Evolutionary conservation across 2,888 invertebrate species (phyloP).

Genomic region (Helleia helle): DNA sequence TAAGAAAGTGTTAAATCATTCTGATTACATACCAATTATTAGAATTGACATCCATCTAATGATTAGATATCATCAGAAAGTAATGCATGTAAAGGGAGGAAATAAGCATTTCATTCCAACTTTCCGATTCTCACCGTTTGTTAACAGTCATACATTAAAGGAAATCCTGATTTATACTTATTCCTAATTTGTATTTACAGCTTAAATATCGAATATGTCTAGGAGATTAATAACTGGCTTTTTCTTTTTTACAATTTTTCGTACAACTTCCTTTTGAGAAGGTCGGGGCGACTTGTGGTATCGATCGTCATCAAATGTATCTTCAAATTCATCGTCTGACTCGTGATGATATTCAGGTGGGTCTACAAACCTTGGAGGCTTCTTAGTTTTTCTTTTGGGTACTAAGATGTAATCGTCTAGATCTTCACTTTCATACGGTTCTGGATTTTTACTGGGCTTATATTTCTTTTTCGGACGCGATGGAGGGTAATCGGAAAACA

Average conservation of each 20-base stretch:
- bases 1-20: no score
- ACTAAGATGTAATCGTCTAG: conserved; percentile 54
- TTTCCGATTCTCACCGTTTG: conserved; percentile 12
- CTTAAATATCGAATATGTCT: conserved; percentile 62
- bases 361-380: conserved; percentile 37
- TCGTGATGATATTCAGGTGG: conserved; percentile 41
- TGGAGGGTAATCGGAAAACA: conserved; percentile 42
- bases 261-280: conserved; percentile 42
- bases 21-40: no score
- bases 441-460: conserved; percentile 43
- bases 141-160: conserved; percentile 9
- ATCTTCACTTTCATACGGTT: conserved; percentile 39
- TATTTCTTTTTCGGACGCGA: conserved; percentile 48
- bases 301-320: conserved; percentile 40
- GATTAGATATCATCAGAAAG: no score
- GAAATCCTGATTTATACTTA: conserved; percentile 21
- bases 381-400: conserved; percentile 57
- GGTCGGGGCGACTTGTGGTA: conserved; percentile 34
- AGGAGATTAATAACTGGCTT: conserved; percentile 52
- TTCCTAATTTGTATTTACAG: conserved; percentile 45
- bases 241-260: conserved; percentile 55
- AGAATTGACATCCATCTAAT: no score
- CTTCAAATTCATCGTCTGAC: conserved; percentile 49
- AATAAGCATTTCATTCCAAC: background rate
- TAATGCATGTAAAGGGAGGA: background rate